Conservation (phyloP, 2,797 vertebrate genomes). For the Falco rusticolus region DNA sequence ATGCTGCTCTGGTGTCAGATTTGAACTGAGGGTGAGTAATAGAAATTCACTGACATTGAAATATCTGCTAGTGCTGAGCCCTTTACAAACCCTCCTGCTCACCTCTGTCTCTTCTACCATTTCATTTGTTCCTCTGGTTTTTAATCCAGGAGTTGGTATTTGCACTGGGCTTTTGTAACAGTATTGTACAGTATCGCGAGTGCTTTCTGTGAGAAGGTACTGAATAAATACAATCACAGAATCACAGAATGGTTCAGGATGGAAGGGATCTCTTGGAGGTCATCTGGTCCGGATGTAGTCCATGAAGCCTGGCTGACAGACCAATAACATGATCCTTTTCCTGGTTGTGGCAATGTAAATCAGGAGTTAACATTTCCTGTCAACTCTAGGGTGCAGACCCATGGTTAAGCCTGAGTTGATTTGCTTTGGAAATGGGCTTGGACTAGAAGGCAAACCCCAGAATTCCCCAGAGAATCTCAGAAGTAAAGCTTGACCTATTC, state of each 20-base stretch:
- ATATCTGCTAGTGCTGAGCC: neutral
- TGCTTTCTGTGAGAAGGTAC: neutral
- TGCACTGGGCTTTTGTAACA: neutral
- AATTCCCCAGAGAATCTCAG: neutral
- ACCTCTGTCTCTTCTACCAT: neutral
- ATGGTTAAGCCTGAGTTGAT: neutral
- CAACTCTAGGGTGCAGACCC: neutral
- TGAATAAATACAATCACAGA: neutral
- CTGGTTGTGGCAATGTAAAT: neutral
- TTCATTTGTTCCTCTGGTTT: neutral
- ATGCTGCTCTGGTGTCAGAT: neutral
- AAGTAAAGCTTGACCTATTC: neutral
- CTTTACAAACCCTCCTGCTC: neutral
- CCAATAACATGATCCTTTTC: neutral
- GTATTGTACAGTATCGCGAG: neutral
- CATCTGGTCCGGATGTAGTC: neutral
- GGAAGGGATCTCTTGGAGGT: neutral
- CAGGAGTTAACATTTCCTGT: neutral
- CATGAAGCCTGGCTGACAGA: neutral
- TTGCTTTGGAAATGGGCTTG: neutral
- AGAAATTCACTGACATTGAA: neutral
- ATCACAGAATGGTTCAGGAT: no score
- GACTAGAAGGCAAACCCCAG: neutral
- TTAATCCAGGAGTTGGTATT: neutral
- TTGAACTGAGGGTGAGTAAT: neutral